Evolutionary conservation across 2,888 invertebrate genomes (phyloP), one percentile per base, ranked within the genome.

Genomic region (Cheilosia impressa): DNA sequence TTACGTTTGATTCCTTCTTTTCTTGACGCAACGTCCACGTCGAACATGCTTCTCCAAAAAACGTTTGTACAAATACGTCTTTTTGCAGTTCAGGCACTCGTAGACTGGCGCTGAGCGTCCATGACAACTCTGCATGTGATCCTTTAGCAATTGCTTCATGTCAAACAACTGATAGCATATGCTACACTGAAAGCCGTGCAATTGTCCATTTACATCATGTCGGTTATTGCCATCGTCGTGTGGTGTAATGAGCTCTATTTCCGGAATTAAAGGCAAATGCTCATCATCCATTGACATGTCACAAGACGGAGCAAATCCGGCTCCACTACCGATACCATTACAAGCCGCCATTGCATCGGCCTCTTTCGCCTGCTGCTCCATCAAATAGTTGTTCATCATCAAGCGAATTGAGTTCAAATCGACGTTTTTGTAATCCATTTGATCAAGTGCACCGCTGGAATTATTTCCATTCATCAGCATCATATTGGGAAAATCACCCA

Each of bases 11-110:
- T 92, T 92, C 62, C 92, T 90, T 53, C 92, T 89, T 84, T 92
- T 92, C 68, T 91, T 91, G n/a, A 91, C 91, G 78, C 92, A 92
- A 15, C 91, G 90, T 19, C 92, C 92, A 24, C 91, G 91, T 0
- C 92, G 90, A n/a, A 92, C 88, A 84, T 92, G 92, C 80, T 92
- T 92, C 84, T 92, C 92, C 4, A 92, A 89, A 84, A 92, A 92
- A 9, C 92, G 90, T 87, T 92, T 92, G 71, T 92, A 92, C 82
- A 91, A 91, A 76, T 92, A 92, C n/a, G 90, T 90, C 78, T 92
- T 92, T 75, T 91, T 91, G 82, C 92, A 92, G 63, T 91, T 92
- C 88, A 90, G 89, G 81, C 92, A 92, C 88, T 92, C 92, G 77
- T 91, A 92, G 24, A 91, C 91, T 1, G 92, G 91, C 0, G 90